These are phyloP conservation scores for Lysiphlebus fabarum DNA, from an alignment of 1,140 invertebrate species.

Conservation along the genomic window DNA sequence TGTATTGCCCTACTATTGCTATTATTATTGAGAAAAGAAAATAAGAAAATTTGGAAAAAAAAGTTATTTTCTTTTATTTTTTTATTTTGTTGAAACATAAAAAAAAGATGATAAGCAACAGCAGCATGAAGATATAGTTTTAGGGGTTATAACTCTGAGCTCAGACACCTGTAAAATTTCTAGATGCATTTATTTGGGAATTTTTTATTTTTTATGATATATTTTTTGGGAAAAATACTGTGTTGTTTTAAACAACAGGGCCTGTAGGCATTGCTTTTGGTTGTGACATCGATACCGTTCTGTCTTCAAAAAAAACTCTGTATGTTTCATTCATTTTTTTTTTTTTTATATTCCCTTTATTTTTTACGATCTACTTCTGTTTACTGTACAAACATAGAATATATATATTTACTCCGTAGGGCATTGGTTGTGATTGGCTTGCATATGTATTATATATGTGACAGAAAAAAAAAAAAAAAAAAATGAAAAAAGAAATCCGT, in stretches of 20 bases:
- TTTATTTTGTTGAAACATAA: no score
- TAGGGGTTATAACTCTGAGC: background rate
- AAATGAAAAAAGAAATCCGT: slow-evolving; percentile 1
- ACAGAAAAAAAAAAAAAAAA: background rate
- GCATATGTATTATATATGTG: background rate
- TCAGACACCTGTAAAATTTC: slow-evolving; percentile 17
- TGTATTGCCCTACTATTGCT: slow-evolving; percentile 1
- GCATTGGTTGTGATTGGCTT: slow-evolving; percentile 22
- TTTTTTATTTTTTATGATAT: no score
- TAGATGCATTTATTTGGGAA: no score
- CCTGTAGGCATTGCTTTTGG: slow-evolving; percentile 12
- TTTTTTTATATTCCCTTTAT: slow-evolving; percentile 5
- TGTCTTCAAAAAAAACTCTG: slow-evolving; percentile 1
- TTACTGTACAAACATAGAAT: slow-evolving; percentile 24
- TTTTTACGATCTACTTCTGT: slow-evolving; percentile 7
- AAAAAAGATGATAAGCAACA: no score
- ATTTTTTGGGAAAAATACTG: background rate
- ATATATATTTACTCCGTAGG: background rate
- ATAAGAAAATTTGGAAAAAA: background rate
- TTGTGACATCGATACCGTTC: slow-evolving; percentile 18
- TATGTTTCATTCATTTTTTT: slow-evolving; percentile 11
- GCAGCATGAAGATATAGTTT: background rate
- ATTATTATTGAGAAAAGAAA: slow-evolving; percentile 18
- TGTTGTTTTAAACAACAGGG: slow-evolving; percentile 30
- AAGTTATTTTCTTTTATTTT: background rate